A percentile compares a stretch with the other conserved stretches of the same genome.
Evolutionary conservation across 2,888 invertebrate species (phyloP).

Genomic region (Oeneis ivallda): DNA sequence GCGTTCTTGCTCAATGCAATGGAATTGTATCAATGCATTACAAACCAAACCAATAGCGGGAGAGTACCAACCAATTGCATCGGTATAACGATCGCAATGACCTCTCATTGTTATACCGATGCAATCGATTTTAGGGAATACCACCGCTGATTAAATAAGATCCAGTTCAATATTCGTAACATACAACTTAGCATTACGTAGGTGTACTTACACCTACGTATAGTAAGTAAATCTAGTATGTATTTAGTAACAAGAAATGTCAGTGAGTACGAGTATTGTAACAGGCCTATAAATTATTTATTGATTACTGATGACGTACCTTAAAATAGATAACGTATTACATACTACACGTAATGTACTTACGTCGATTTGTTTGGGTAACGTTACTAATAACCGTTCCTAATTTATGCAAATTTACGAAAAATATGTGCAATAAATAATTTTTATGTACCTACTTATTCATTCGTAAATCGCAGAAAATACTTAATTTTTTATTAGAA

Average conservation of each 20-base stretch:
- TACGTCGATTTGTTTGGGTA: constrained; percentile 9
- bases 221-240: not conserved
- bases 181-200: not conserved
- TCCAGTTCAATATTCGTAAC: not conserved
- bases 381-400: constrained; percentile 8
- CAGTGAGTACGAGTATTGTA: not conserved
- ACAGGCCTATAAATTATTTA: not conserved
- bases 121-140: too few species aligned
- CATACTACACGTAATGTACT: not conserved
- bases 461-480: too few species aligned
- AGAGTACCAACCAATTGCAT: too few species aligned
- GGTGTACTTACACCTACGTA: not conserved
- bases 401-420: constrained; percentile 12
- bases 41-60: too few species aligned
- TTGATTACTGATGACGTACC: not conserved
- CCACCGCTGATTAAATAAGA: too few species aligned
- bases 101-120: too few species aligned
- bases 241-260: constrained; percentile 5
- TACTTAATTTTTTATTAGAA: too few species aligned
- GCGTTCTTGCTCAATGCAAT: too few species aligned
- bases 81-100: too few species aligned
- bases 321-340: not conserved
- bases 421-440: not conserved
- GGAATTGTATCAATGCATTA: too few species aligned
- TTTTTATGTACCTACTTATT: too few species aligned